phyloP scores from a whole-genome alignment of 2,888 invertebrate genomes.

The Agriopis marginaria region DNA sequence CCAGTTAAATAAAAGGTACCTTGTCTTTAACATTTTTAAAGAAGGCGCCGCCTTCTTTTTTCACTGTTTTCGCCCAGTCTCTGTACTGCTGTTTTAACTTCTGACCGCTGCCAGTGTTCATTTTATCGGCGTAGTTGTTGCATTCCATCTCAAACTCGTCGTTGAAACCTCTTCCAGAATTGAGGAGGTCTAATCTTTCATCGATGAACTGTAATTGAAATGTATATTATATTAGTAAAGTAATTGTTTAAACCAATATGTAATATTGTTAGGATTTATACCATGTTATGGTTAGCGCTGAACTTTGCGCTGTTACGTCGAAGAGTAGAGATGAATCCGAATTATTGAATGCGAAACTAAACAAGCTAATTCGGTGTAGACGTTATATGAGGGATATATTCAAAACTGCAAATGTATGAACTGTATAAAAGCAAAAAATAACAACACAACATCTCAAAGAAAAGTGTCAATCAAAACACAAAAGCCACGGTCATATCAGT shows the following conservation, averaged over 20 bases:
- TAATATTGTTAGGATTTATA: neutral
- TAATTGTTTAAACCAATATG: neutral
- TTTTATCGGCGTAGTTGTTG: slow-evolving; percentile 84
- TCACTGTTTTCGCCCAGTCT: slow-evolving; percentile 93
- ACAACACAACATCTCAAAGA: too few species aligned
- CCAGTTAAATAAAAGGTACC: slow-evolving; percentile 79
- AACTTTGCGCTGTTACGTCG: neutral
- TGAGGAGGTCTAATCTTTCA: slow-evolving; percentile 96
- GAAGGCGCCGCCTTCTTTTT: slow-evolving; percentile 93
- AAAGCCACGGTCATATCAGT: too few species aligned
- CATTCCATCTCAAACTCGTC: slow-evolving; percentile 98
- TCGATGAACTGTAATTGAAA: slow-evolving; percentile 92
- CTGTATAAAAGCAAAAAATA: too few species aligned
- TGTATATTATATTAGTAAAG: neutral
- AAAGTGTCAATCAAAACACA: too few species aligned
- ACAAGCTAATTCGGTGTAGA: too few species aligned
- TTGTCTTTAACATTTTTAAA: slow-evolving; percentile 95
- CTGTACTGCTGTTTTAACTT: slow-evolving; percentile 79
- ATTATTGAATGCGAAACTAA: too few species aligned
- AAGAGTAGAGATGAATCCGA: neutral
- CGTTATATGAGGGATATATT: neutral
- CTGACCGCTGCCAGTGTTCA: slow-evolving; percentile 82
- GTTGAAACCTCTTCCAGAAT: slow-evolving; percentile 96
- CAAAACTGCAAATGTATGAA: neutral
- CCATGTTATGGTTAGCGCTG: neutral